Conservation (phyloP, 2,797 vertebrate genomes). For the Schizopygopsis pylzovi region DNA sequence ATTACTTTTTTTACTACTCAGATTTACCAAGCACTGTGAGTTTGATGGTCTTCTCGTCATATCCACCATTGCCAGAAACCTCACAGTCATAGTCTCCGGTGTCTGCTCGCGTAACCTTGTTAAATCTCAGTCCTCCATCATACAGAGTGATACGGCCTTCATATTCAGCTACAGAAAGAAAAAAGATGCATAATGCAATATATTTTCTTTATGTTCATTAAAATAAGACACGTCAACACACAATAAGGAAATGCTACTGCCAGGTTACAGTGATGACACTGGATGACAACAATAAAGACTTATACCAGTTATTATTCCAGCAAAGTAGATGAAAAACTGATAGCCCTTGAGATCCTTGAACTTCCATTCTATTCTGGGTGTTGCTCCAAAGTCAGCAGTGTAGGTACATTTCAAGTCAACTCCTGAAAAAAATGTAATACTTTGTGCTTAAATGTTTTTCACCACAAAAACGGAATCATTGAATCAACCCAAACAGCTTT, state of each 20-base stretch:
- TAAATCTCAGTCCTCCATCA: constrained; percentile 70
- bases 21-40: constrained; percentile 82
- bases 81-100: constrained; percentile 83
- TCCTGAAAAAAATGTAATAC: constrained; percentile 64
- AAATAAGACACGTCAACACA: not conserved
- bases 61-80: constrained; percentile 73
- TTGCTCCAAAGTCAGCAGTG: constrained; percentile 63
- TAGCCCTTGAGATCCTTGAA: constrained; percentile 72
- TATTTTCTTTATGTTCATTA: not conserved
- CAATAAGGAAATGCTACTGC: not conserved
- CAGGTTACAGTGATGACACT: not conserved
- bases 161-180: constrained; percentile 73
- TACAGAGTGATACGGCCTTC: constrained; percentile 65
- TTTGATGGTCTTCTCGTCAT: constrained; percentile 67
- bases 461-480: not conserved
- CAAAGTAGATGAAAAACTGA: constrained; percentile 73
- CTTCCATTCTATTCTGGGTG: constrained; percentile 87
- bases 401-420: constrained; percentile 75
- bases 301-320: constrained; percentile 75
- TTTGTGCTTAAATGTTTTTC: not conserved
- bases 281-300: not conserved
- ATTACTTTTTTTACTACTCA: not conserved
- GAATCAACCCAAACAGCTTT: not conserved
- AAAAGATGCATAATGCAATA: not conserved
- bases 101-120: constrained; percentile 77